Evolutionary conservation across 2,113 vertebrate species (phyloP).

Genomic region (Clarias macrocephalus): DNA sequence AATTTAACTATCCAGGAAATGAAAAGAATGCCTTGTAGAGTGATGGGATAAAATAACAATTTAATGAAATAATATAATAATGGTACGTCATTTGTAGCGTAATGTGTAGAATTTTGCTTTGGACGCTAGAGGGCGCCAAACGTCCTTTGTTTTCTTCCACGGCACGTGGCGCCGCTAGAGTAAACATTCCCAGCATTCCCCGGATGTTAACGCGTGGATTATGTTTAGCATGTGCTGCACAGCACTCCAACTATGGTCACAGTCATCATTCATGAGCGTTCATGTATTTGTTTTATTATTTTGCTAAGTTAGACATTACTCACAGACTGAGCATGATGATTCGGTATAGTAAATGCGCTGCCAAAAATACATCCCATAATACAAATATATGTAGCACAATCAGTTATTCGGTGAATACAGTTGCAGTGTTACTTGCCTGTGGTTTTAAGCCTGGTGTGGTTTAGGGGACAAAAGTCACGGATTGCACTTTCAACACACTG

Average conservation of each 20-base stretch:
- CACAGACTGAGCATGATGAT: slow-evolving; percentile 21
- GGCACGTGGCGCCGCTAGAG: slow-evolving; percentile 17
- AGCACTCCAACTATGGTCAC: slow-evolving; percentile 47
- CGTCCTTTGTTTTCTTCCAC: slow-evolving; percentile 27
- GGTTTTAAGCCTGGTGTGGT: neutral
- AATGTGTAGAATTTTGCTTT: neutral
- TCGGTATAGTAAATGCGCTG: neutral
- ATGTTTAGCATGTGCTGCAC: slow-evolving; percentile 63
- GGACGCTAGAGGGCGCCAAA: slow-evolving; percentile 18
- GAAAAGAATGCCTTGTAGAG: neutral
- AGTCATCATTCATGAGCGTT: neutral
- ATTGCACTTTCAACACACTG: too few species aligned
- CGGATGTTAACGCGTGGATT: slow-evolving; percentile 69
- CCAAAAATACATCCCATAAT: neutral
- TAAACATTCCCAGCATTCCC: slow-evolving; percentile 66
- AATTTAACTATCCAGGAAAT: neutral
- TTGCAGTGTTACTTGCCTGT: neutral
- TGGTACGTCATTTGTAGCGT: too few species aligned
- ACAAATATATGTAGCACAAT: neutral
- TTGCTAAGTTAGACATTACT: neutral
- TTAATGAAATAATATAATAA: neutral
- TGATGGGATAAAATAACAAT: neutral
- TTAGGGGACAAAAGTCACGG: too few species aligned
- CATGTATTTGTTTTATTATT: slow-evolving; percentile 47
- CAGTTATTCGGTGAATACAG: neutral